Evolutionary conservation across 2,888 invertebrate genomes (phyloP), one percentile per base, ranked within the genome.

Genomic region (Auanema freiburgensis): DNA sequence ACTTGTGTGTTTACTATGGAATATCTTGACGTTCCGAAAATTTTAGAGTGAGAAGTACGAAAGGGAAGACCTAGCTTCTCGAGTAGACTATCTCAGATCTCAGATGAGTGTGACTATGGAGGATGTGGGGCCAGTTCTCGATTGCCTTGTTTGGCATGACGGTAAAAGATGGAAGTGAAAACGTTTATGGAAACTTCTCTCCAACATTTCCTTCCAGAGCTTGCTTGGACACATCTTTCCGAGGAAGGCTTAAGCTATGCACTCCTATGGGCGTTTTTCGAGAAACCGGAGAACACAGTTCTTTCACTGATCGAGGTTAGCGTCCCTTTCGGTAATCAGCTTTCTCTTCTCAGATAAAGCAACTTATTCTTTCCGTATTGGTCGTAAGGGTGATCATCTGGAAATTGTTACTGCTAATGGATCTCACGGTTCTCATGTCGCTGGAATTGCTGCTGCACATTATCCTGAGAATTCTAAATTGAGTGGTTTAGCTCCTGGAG

Each of bases 401-500:
- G 96, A 98, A 87, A 89, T 98, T 56, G 94, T 93, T 59, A 91
- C 92, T 76, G 90, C 93, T 4, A 70, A 69, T 8, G 94, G 94
- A 12, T 90, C 92, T 57, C 98, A 98, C 85, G 98, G 96, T 25
- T 96, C 96, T 0, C 97, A 98, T 85, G 98, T 98, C 4, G 93
- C 96, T 0, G 91, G 93, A 10, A 98, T 98, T 77, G 92, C 96
- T 1, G 90, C 95, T 1, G 96, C 92, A 0, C 88, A 91, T 86
- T 93, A 92, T 85, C 90, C 92, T 0, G 90, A 91, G 24, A 89
- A 89, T 59, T 91, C 92, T 0, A 92, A 93, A 77, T 88, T 90
- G 71, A 93, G 95, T 85, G 98, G 98, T 1, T 89, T 96, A 0
- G 96, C 97, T 0, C 97, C 97, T 0, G 97, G 96, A 41, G 96